These are phyloP conservation scores for Drosophila testacea DNA, from an alignment of 2,888 invertebrate genomes.

Conservation along the genomic window DNA sequence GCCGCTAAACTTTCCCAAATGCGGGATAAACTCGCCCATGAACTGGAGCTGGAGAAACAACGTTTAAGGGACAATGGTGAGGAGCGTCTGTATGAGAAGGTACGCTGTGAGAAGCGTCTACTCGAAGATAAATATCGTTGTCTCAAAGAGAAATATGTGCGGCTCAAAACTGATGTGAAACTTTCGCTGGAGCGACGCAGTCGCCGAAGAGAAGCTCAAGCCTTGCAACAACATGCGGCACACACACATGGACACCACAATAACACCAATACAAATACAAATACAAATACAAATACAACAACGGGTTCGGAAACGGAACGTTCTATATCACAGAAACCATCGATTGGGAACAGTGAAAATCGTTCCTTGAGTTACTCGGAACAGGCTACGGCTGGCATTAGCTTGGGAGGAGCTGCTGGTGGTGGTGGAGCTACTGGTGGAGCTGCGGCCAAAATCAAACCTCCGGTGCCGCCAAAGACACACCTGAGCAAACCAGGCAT, in stretches of 20 bases:
- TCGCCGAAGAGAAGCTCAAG: constrained; percentile 87
- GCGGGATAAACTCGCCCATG: constrained; percentile 87
- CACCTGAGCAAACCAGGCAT: constrained; percentile 79
- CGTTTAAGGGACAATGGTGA: constrained; percentile 84
- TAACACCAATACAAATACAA: constrained; percentile 79
- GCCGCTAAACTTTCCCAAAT: constrained; percentile 88
- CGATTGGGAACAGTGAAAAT: constrained; percentile 85
- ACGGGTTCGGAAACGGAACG: constrained; percentile 93
- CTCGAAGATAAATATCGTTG: constrained; percentile 92
- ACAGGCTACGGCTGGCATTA: constrained; percentile 42
- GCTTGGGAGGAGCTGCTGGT: not conserved
- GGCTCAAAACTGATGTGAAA: constrained; percentile 92
- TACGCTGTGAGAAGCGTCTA: constrained; percentile 89
- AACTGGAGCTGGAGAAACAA: constrained; percentile 86
- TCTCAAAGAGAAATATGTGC: constrained; percentile 92
- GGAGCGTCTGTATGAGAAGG: constrained; percentile 87
- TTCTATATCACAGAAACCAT: constrained; percentile 90
- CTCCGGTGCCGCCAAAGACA: constrained; percentile 82
- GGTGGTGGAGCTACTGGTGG: constrained; percentile 9
- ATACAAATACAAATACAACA: constrained; percentile 88
- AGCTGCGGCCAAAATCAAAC: constrained; percentile 61
- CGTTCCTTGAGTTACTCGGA: constrained; percentile 82
- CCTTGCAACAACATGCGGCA: constrained; percentile 73
- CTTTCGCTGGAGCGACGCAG: constrained; percentile 91
- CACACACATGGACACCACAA: constrained; percentile 55